Evolutionary conservation across 2,113 vertebrate genomes (phyloP).

Genomic region (Trachemys scripta): DNA sequence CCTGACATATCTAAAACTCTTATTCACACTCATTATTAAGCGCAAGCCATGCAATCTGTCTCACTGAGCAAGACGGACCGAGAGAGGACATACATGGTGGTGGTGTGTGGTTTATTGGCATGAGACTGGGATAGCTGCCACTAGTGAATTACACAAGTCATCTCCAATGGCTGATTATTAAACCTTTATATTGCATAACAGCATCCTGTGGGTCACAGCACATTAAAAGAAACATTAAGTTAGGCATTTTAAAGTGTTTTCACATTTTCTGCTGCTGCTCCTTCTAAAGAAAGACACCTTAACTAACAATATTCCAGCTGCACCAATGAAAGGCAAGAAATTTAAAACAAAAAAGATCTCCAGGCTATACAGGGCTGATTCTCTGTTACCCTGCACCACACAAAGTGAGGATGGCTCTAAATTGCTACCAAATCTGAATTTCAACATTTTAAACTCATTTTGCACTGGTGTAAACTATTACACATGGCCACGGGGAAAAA

Average conservation of each 20-base stretch:
- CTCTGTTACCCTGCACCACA: background rate
- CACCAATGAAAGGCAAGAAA: background rate
- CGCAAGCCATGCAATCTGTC: background rate
- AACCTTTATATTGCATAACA: background rate
- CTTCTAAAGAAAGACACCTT: background rate
- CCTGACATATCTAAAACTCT: background rate
- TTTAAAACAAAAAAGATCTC: accelerated
- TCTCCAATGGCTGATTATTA: background rate
- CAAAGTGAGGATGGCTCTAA: background rate
- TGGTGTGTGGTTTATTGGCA: background rate
- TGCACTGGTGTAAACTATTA: background rate
- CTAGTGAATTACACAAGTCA: slow-evolving; percentile 5
- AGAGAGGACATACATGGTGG: background rate
- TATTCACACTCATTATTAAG: background rate
- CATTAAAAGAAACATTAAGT: background rate
- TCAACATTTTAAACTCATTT: background rate
- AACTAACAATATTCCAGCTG: background rate
- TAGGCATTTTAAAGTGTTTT: background rate
- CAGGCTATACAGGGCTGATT: background rate
- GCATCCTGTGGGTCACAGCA: background rate
- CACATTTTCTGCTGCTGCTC: background rate
- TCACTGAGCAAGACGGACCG: background rate
- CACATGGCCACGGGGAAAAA: background rate
- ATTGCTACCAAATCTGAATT: background rate
- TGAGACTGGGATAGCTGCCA: background rate